Base-by-base conservation (phyloP, 2,888 invertebrate species). In the Tetranychus piercei region DNA sequence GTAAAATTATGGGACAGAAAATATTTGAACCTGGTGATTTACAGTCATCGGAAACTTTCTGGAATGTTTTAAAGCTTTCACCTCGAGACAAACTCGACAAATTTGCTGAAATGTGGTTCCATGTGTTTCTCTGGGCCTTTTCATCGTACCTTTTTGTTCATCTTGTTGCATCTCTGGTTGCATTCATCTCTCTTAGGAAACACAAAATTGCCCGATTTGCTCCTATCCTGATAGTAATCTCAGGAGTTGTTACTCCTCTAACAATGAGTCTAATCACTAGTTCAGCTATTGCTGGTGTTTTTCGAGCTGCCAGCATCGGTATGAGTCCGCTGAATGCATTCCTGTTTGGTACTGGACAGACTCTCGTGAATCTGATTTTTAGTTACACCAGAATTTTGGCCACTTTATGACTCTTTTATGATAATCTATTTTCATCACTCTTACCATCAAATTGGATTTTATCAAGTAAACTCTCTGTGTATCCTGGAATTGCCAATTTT, bases 331-430 rank as follows among this genome's bases (percentile, higher is more conserved):
- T 93, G 76, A 92, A 94, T 83, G 94, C 94, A 74, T 87, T 94
- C 84, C 87, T 94, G 79, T 95, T 94, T 92, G 95, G 95, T 75
- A 88, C 93, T 74, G 94, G 94, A 78, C 94, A 94, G 84, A 95
- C 95, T 74, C 86, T 92, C 77, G 84, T 92, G 71, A 90, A 92
- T 73, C 91, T 91, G 78, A 90, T 92, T 79, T 88, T 95, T 80
- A 94, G 94, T 76, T 94, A 93, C 82, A 92, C 93, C 77, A 87
- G 94, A 82, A 92, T 95, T 79, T 85, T 95, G 80, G 94, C 94
- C 74, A 94, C 94, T 75, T 87, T 94, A 81, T 93, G 88, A 88
- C 2, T 15, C 55, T 15, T 15, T 55, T 7, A 55, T 15, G 15
- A 9, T 45, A 45, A 45, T 15, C 55, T 15, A 55, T 15, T 15